Evolutionary conservation across 2,113 vertebrate species (phyloP).

Genomic region (Eulacestoma nigropectus): DNA sequence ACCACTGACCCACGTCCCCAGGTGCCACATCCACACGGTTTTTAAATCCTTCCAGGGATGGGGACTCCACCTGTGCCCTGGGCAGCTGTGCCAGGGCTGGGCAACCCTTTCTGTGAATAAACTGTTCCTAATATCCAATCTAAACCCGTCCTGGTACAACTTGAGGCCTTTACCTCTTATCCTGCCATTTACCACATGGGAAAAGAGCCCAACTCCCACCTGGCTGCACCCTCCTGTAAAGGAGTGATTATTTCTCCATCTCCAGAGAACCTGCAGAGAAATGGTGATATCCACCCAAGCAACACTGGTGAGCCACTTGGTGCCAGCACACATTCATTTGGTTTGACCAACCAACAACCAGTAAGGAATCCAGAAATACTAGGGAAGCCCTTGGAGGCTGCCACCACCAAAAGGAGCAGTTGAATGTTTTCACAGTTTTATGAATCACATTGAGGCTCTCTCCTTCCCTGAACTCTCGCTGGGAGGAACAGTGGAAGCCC

Average conservation of each 20-base stretch:
- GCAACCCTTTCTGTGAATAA: neutral
- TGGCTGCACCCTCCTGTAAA: neutral
- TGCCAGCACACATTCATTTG: neutral
- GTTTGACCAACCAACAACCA: neutral
- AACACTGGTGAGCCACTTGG: neutral
- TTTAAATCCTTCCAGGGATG: neutral
- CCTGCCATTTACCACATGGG: neutral
- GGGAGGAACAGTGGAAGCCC: neutral
- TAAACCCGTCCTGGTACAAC: neutral
- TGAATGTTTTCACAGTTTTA: neutral
- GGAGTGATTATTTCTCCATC: neutral
- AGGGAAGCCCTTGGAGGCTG: neutral
- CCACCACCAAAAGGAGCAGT: neutral
- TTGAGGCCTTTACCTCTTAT: neutral
- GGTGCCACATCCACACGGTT: neutral
- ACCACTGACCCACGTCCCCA: neutral
- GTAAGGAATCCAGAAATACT: neutral
- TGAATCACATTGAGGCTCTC: neutral
- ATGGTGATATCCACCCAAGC: neutral
- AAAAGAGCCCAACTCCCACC: neutral
- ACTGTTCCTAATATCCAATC: neutral
- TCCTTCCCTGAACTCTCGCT: neutral
- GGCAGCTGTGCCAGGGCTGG: neutral
- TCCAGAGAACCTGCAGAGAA: neutral
- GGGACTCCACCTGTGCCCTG: neutral